Conservation (phyloP, 2,888 invertebrate genomes). For the Acholoe squamosa region DNA sequence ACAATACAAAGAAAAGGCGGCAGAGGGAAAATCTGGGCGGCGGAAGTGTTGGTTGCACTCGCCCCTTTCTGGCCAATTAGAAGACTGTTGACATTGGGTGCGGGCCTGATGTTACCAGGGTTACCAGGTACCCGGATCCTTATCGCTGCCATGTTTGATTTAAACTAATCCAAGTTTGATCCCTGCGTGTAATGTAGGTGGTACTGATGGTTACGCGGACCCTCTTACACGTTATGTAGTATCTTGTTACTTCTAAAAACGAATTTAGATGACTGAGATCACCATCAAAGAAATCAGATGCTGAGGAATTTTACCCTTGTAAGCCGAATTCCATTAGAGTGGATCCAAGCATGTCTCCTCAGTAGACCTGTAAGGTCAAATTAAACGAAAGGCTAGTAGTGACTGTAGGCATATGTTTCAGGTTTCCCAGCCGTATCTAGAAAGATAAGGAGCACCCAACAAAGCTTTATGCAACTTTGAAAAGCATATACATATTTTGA, state of each 20-base stretch:
- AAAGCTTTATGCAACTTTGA: too few species aligned
- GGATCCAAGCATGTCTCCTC: too few species aligned
- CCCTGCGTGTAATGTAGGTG: background rate
- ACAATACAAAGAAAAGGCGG: background rate
- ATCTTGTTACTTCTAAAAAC: background rate
- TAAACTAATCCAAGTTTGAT: background rate
- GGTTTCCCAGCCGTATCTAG: too few species aligned
- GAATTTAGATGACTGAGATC: background rate
- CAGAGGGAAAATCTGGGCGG: background rate
- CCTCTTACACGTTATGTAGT: background rate
- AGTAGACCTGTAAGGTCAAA: too few species aligned
- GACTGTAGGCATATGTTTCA: too few species aligned
- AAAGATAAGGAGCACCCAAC: too few species aligned
- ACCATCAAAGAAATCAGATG: background rate
- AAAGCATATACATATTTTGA: too few species aligned
- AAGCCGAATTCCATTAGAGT: too few species aligned
- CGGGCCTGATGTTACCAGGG: slow-evolving; percentile 41
- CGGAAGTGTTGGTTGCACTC: slow-evolving; percentile 27
- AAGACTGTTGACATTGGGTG: slow-evolving; percentile 19
- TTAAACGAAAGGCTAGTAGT: too few species aligned
- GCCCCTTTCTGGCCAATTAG: slow-evolving; percentile 19
- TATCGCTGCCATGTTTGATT: slow-evolving; percentile 24
- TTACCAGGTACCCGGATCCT: slow-evolving; percentile 37
- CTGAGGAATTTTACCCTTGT: too few species aligned
- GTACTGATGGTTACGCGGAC: background rate